These are phyloP conservation scores for Menura novaehollandiae DNA, from an alignment of 2,113 vertebrate species.

Conservation along the genomic window DNA sequence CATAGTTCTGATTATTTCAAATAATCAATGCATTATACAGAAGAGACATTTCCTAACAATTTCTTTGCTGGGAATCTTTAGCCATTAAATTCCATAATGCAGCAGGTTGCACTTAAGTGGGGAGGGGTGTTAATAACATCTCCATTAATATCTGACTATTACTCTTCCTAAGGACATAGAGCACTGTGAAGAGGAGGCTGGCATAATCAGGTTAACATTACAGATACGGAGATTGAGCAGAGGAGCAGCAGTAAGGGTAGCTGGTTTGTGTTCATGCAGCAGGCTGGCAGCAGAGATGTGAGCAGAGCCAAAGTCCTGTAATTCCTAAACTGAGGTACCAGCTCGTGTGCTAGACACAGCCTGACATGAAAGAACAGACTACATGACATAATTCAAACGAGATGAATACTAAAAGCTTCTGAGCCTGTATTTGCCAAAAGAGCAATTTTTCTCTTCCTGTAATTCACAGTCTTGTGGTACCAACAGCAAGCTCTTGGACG, in stretches of 20 bases:
- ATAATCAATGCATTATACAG: not conserved
- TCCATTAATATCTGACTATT: not conserved
- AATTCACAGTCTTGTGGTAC: not conserved
- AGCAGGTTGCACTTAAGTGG: not conserved
- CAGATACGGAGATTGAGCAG: not conserved
- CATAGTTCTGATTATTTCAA: not conserved
- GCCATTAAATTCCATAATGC: not conserved
- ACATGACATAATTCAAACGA: not conserved
- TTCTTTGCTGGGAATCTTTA: not conserved
- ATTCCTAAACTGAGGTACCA: not conserved
- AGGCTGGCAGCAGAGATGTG: not conserved
- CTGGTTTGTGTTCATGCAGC: not conserved
- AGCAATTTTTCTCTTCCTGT: not conserved
- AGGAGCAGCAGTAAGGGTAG: not conserved
- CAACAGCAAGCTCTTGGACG: not conserved
- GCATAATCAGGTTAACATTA: not conserved
- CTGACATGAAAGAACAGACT: not conserved
- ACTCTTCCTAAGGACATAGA: not conserved
- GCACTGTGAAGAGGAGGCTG: not conserved
- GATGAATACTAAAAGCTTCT: not conserved
- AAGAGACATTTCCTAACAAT: not conserved
- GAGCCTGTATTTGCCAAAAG: not conserved
- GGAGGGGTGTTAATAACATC: not conserved
- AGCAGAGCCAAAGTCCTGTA: not conserved
- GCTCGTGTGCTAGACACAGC: not conserved